Base-by-base conservation (phyloP, 2,797 vertebrate genomes). In the Lacerta bilineata region DNA sequence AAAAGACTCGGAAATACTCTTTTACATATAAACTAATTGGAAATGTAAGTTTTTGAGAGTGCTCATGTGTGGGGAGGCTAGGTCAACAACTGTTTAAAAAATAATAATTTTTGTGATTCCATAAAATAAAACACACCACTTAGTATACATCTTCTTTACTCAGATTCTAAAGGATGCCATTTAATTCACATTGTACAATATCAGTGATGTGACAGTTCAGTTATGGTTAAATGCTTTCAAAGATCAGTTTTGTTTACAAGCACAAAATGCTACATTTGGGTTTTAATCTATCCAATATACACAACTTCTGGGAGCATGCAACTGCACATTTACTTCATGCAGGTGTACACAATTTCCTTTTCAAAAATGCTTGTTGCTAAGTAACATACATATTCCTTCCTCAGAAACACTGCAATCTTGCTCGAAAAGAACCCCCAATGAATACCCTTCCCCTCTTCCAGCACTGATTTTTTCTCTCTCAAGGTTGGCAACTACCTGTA, bases 321-420 rank as follows among this genome's bases (percentile, higher is more conserved):
- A 7, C 18, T 85, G 36, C 0, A 0, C 20, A 41, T 29, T 79
- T 33, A 64, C 43, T 80, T 85, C n/a, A 83, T 11, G 4, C 25
- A 88, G 61, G 69, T 84, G 84, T 82, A 59, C 61, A 88, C 83
- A 83, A 83, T 10, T 0, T 43, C 69, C 72, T 93, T 93, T 89
- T 88, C 50, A 5, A 83, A 88, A 41, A 69, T 0, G 2, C 17
- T 79, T 61, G n/a, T 76, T 89, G 68, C 85, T 33, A 61, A 25
- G 81, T 33, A 91, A 85, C 81, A 20, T 8, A 8, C 55, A 5
- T 29, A 91, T 86, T 91, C 68, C 0, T n/a, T 84, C 86, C 86
- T 9, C 77, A 84, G 74, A 79, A 41, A 55, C 61, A 50, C 20
- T 36, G 46, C 27, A 84, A 8, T 25, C 61, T 27, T 83, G 46